Conservation (phyloP, 2,888 invertebrate genomes). For the Chalcosyrphus nemorum region DNA sequence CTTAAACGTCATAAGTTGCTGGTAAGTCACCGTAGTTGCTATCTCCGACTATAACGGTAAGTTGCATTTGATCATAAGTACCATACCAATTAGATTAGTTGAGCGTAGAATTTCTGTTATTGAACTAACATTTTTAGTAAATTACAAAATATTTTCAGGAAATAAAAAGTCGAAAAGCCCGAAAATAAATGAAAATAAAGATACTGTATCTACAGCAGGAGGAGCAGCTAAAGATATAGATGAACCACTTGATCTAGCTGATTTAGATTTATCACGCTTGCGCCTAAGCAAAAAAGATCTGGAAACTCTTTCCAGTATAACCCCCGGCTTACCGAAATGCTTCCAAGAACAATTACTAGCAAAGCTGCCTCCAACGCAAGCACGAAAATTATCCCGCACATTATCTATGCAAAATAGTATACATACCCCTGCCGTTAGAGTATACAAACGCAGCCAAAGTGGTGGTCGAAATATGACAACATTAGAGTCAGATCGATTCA, state of each 20-base stretch:
- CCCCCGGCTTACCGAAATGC: constrained; percentile 87
- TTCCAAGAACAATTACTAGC: constrained; percentile 88
- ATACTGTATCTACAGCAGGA: constrained; percentile 12
- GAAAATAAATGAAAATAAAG: constrained; percentile 52
- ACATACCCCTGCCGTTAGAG: constrained; percentile 73
- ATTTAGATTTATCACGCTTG: constrained; percentile 87
- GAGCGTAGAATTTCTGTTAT: background rate
- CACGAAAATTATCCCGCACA: constrained; percentile 86
- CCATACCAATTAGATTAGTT: background rate
- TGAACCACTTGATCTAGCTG: constrained; percentile 83
- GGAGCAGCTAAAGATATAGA: constrained; percentile 64
- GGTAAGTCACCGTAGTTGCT: background rate
- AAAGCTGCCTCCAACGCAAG: constrained; percentile 87
- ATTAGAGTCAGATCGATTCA: constrained; percentile 33
- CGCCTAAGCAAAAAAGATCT: constrained; percentile 88
- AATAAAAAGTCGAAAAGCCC: constrained; percentile 66
- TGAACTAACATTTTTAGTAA: constrained; percentile 9
- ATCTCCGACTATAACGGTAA: background rate
- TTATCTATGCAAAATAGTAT: constrained; percentile 81
- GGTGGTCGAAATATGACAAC: constrained; percentile 79
- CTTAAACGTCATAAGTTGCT: background rate
- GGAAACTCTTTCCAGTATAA: constrained; percentile 87
- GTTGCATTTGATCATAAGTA: background rate
- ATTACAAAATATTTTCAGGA: constrained; percentile 61
- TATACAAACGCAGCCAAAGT: constrained; percentile 82